Evolutionary conservation across 2,888 invertebrate species (phyloP).

Genomic region (Drosophila pullipes): DNA sequence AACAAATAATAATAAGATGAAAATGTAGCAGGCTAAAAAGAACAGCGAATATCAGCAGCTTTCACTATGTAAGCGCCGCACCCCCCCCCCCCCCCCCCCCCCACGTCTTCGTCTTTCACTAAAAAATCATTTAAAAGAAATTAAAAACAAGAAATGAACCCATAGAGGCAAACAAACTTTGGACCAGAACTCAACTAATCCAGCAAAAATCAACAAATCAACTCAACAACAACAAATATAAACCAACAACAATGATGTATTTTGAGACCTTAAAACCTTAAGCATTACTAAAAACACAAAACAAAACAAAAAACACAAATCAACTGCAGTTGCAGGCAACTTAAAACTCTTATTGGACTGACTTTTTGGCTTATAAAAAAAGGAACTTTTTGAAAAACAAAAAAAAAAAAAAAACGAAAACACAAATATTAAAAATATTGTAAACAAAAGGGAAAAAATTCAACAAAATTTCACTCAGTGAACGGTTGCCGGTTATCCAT

Average conservation of each 20-base stretch:
- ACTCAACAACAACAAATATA: conserved; percentile 43
- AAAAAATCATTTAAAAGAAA: conserved; percentile 27
- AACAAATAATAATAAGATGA: conserved; percentile 24
- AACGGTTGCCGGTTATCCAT: conserved; percentile 72
- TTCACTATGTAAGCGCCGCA: conserved; percentile 19
- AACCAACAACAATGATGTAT: conserved; percentile 62
- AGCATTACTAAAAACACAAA: conserved; percentile 47
- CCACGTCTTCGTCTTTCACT: conserved; percentile 36
- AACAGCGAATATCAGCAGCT: conserved; percentile 29
- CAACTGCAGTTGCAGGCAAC: conserved; percentile 83
- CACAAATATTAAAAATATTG: conserved; percentile 78
- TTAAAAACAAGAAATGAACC: conserved; percentile 32
- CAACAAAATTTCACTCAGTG: conserved; percentile 70
- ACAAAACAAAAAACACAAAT: conserved; percentile 67
- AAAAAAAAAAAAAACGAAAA: conserved; percentile 42
- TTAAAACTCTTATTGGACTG: conserved; percentile 82
- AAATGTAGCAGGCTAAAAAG: conserved; percentile 31
- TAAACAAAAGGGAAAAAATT: conserved; percentile 52
- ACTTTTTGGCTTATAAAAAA: conserved; percentile 82
- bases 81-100: neutral
- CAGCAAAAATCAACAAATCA: conserved; percentile 69
- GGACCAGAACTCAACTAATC: conserved; percentile 71
- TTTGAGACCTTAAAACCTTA: conserved; percentile 63
- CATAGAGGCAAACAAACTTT: conserved; percentile 82
- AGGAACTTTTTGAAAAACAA: conserved; percentile 68